phyloP scores from a whole-genome alignment of 2,113 vertebrate genomes.

The Dicaeum eximium region DNA sequence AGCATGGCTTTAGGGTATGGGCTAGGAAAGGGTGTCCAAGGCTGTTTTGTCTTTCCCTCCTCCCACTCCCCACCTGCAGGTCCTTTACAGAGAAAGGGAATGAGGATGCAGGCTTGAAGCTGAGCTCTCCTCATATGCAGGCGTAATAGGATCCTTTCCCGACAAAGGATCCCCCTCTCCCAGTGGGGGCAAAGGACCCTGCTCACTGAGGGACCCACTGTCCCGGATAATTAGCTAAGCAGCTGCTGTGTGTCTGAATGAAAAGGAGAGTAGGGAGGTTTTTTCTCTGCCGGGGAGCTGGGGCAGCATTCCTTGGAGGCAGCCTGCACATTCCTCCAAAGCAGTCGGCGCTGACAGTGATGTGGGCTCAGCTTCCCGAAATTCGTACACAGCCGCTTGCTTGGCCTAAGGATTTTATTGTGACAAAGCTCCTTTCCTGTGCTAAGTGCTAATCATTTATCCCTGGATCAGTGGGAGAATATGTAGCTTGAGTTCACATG shows the following conservation, averaged over 20 bases:
- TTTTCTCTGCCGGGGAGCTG: not conserved
- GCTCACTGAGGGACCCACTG: not conserved
- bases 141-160: not conserved
- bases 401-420: not conserved
- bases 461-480: not conserved
- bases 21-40: not conserved
- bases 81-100: not conserved
- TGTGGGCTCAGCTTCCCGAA: not conserved
- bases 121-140: not conserved
- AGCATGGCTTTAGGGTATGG: not conserved
- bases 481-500: not conserved
- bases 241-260: conserved; percentile 41
- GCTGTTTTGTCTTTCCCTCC: not conserved
- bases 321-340: not conserved
- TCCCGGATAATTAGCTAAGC: conserved; percentile 29
- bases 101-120: not conserved
- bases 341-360: not conserved
- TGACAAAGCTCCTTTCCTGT: not conserved
- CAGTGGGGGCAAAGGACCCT: not conserved
- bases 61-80: not conserved
- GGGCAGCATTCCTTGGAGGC: not conserved
- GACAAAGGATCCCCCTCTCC: not conserved
- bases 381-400: not conserved
- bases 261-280: not conserved
- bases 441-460: not conserved